These are phyloP conservation scores for Oenanthe melanoleuca DNA, from an alignment of 2,113 vertebrate genomes.

Conservation along the genomic window DNA sequence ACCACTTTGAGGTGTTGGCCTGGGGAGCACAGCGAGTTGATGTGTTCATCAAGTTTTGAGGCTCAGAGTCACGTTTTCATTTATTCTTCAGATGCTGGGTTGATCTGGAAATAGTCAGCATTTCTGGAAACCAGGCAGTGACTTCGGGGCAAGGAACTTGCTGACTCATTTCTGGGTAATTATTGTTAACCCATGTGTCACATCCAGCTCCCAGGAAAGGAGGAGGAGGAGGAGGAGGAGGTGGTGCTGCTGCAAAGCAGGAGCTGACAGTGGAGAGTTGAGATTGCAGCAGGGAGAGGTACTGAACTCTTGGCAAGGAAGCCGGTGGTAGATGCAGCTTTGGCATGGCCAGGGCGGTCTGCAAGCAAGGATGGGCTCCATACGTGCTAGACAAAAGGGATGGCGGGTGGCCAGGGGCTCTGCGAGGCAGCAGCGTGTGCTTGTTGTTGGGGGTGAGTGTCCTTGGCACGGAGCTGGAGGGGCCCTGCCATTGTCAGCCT, in stretches of 20 bases:
- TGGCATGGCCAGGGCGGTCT: background rate
- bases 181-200: background rate
- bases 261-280: background rate
- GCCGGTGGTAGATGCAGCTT: background rate
- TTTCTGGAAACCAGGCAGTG: constrained; percentile 42
- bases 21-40: background rate
- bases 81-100: background rate
- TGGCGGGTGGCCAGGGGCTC: constrained; percentile 12
- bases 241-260: background rate
- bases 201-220: background rate
- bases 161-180: constrained; percentile 40
- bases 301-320: background rate
- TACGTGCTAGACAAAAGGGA: constrained; percentile 64
- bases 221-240: background rate
- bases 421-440: constrained; percentile 29
- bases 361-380: background rate
- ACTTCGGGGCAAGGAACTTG: background rate
- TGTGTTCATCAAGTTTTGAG: background rate
- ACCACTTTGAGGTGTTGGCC: background rate
- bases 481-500: constrained; percentile 57
- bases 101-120: background rate
- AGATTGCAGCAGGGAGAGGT: background rate
- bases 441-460: constrained; percentile 41
- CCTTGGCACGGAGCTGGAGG: constrained; percentile 7
- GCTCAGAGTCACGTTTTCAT: background rate